Conservation (phyloP, 1,140 invertebrate species). For the Lordiphosa mommai region DNA sequence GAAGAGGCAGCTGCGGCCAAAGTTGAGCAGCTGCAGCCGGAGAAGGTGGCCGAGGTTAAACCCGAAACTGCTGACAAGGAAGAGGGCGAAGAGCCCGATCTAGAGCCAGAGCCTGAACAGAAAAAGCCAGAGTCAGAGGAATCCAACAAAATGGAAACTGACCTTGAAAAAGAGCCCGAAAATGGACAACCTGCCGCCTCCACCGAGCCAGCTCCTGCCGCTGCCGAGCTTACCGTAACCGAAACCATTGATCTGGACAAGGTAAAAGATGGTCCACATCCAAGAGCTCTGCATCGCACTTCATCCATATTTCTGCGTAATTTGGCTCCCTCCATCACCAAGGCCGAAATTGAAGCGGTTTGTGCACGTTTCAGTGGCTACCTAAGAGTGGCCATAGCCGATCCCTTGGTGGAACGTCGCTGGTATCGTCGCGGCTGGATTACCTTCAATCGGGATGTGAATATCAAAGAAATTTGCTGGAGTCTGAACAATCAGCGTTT, state of each 20-base stretch:
- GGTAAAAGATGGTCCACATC: conserved; percentile 82
- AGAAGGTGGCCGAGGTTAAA: neutral
- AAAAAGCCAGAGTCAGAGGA: neutral
- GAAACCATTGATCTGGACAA: conserved; percentile 79
- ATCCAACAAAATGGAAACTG: neutral
- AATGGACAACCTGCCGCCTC: neutral
- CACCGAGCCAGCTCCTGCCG: conserved; percentile 9
- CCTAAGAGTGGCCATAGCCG: conserved; percentile 96
- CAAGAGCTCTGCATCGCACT: conserved; percentile 92
- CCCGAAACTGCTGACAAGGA: neutral
- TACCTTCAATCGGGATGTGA: conserved; percentile 97
- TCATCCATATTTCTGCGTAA: conserved; percentile 98
- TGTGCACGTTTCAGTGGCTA: conserved; percentile 97
- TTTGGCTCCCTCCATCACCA: conserved; percentile 96
- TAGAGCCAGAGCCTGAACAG: conserved; percentile 45
- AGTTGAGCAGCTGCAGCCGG: conserved; percentile 8
- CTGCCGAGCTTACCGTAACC: conserved; percentile 23
- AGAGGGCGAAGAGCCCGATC: conserved; percentile 35
- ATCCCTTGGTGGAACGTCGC: conserved; percentile 95
- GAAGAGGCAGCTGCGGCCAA: conserved; percentile 61
- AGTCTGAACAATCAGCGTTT: conserved; percentile 94
- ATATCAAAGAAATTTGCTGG: conserved; percentile 99
- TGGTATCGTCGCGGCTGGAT: conserved; percentile 99
- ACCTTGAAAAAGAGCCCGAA: conserved; percentile 71
- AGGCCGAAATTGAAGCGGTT: conserved; percentile 98